These are phyloP conservation scores for Metellina segmentata DNA, from an alignment of 2,888 invertebrate species.

Conservation along the genomic window DNA sequence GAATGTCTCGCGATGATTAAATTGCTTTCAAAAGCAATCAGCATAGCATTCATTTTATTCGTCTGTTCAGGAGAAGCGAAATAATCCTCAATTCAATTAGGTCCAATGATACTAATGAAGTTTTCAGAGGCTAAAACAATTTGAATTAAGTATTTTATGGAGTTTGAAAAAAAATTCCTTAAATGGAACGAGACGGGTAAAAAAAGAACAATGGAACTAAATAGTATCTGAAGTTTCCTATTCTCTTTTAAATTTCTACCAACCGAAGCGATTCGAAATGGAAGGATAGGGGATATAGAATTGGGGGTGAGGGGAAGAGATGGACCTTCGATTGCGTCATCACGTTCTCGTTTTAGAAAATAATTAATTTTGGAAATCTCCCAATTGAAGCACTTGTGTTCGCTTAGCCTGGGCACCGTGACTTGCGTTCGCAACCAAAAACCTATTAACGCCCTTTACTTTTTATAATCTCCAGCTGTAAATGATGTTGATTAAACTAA, in stretches of 20 bases:
- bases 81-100: constrained; percentile 54
- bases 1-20: constrained; percentile 36
- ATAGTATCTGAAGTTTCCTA: constrained; percentile 20
- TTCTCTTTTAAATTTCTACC: background rate
- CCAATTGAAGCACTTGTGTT: background rate
- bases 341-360: constrained; percentile 23
- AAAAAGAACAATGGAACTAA: constrained; percentile 10
- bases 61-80: constrained; percentile 12
- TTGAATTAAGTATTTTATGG: constrained; percentile 48
- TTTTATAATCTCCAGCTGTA: background rate
- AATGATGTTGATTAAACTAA: background rate
- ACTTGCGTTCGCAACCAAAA: background rate
- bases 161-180: background rate
- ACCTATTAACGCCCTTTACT: background rate
- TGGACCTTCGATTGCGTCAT: background rate
- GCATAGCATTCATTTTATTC: constrained; percentile 16
- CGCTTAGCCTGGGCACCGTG: background rate
- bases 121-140: constrained; percentile 38
- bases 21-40: constrained; percentile 48
- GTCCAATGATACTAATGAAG: constrained; percentile 61
- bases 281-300: background rate
- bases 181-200: background rate
- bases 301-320: background rate
- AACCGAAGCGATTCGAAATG: background rate
- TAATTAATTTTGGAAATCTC: constrained; percentile 55